Base-by-base conservation (phyloP, 2,113 vertebrate species). In the Gavia stellata region DNA sequence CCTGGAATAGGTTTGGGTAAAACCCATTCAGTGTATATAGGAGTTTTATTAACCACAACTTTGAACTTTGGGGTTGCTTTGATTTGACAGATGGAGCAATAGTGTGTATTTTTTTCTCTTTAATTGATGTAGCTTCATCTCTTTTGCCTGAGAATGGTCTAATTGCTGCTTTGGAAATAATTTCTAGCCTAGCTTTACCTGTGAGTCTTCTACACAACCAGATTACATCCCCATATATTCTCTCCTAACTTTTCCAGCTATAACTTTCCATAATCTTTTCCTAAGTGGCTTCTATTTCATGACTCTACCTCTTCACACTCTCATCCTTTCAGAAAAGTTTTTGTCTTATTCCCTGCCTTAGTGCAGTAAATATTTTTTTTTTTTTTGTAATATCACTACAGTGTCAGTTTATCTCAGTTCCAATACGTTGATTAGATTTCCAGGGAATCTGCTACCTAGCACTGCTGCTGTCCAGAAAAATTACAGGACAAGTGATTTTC, bases 1-100 rank as follows among this genome's bases (percentile, higher is more conserved):
- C 26, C 34, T 89, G 61, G 47, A 91, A 71, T 34, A 89, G 23
- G 4, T 84, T 74, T 95, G 62, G 36, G 52, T 87, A 87, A 79
- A 81, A 61, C 7, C 23, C 8, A 17, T 79, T 91, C 38, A 61
- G 14, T 80, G 14, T 80, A 29, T 81, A 72, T 55, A 71, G 47
- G 33, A 82, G 31, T 66, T 93, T 44, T 68, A 63, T 87, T 91
- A 85, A 82, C 85, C 52, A 40, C 0, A 4, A 36, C 59, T 92
- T 92, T 93, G 71, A 92, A 86, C 68, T 92, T 87, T 45, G 19
- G 40, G 14, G 31, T 94, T 95, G 38, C 85, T 93, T 96, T 84
- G 40, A 58, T 90, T 80, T 93, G 81, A 62, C 53, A 91, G 58
- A 66, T 66, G n/a, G 68, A 88, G n/a, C 28, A 83, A 15, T 34